Percentiles rank a stretch among this genome's conserved stretches.
Evolutionary conservation across 2,888 invertebrate species (phyloP).

Genomic region (Harpagoxenus sublaevis): DNA sequence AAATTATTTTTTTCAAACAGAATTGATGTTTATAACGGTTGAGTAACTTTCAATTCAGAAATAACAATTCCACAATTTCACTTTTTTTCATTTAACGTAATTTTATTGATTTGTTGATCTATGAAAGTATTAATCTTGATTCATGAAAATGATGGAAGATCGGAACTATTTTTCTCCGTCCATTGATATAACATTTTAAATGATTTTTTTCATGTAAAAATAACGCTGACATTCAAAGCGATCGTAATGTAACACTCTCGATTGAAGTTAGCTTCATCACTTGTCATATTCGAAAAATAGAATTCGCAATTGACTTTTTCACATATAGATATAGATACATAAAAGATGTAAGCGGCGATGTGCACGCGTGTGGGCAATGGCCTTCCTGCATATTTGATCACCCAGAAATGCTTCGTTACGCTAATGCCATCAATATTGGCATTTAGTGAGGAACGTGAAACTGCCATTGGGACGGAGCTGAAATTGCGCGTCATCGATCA

Average conservation of each 20-base stretch:
- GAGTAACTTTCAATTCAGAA: not conserved
- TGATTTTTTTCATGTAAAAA: not conserved
- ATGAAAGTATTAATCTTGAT: not conserved
- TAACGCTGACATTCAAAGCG: not conserved
- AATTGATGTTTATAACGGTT: not conserved
- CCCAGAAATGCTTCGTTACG: conserved; percentile 49
- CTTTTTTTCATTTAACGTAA: not conserved
- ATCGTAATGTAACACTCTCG: not conserved
- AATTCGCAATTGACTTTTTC: conserved; percentile 13
- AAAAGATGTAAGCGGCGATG: conserved; percentile 34
- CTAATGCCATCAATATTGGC: conserved; percentile 47
- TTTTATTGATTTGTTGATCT: not conserved
- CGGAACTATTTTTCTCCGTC: not conserved
- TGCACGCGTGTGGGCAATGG: not conserved
- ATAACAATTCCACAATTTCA: not conserved
- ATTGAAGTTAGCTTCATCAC: not conserved
- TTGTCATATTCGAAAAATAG: conserved; percentile 1
- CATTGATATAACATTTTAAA: not conserved
- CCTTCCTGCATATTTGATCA: conserved; percentile 49
- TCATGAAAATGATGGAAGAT: not conserved
- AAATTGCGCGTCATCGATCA: conserved; percentile 39
- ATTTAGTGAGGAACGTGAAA: conserved; percentile 43
- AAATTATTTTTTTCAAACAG: not conserved
- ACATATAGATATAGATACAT: not conserved
- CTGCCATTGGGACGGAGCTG: conserved; percentile 13